These are phyloP conservation scores for Thymelicus acteon DNA, from an alignment of 2,888 invertebrate species.

Conservation along the genomic window DNA sequence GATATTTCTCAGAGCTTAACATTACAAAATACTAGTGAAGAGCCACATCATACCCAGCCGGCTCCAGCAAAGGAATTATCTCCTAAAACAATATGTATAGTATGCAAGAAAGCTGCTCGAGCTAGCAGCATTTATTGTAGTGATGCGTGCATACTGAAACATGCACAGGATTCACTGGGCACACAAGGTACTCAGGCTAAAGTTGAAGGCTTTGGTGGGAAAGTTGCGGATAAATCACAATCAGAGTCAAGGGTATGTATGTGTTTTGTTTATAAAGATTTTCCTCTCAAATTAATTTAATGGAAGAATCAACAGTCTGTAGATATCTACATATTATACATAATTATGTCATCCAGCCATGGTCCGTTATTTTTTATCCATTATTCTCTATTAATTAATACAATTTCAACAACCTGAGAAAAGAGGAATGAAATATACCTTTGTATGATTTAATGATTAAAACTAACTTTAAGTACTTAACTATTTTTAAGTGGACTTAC, in stretches of 20 bases:
- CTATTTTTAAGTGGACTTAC: neutral
- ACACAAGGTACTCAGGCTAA: slow-evolving; percentile 55
- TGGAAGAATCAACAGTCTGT: too few species aligned
- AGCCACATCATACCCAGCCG: slow-evolving; percentile 35
- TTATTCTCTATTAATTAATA: too few species aligned
- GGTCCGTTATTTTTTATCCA: neutral
- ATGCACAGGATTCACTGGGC: slow-evolving; percentile 89
- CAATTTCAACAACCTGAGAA: too few species aligned
- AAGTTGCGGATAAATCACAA: slow-evolving; percentile 62
- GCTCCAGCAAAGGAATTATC: slow-evolving; percentile 51
- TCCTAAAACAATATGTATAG: slow-evolving; percentile 86
- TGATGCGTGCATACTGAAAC: slow-evolving; percentile 93
- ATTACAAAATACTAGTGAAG: slow-evolving; percentile 40
- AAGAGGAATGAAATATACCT: too few species aligned
- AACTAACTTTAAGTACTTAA: too few species aligned
- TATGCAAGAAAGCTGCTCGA: slow-evolving; percentile 91
- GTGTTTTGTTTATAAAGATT: neutral
- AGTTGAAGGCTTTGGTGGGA: slow-evolving; percentile 57
- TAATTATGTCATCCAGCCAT: too few species aligned
- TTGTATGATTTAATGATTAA: too few species aligned
- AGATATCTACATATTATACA: too few species aligned
- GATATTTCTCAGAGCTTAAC: slow-evolving; percentile 14
- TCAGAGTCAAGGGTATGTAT: slow-evolving; percentile 70
- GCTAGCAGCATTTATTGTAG: slow-evolving; percentile 95
- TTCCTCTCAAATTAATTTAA: neutral